Conservation (phyloP, 2,113 vertebrate genomes). For the Amblyornis subalaris region DNA sequence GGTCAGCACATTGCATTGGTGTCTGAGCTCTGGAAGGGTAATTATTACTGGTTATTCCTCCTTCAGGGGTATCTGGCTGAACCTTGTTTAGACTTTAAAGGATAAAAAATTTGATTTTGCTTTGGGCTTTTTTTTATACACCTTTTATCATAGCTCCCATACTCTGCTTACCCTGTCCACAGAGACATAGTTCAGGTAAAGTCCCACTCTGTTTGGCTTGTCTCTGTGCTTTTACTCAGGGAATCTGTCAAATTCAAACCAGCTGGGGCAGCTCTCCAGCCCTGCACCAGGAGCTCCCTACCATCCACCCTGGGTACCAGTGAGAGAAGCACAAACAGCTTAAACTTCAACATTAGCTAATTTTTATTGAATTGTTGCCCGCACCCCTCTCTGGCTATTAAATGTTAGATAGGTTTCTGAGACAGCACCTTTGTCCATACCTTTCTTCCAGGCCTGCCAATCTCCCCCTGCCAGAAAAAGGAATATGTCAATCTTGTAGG, state of each 20-base stretch:
- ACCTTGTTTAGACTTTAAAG: neutral
- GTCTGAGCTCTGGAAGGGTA: neutral
- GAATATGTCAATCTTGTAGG: constrained; percentile 24
- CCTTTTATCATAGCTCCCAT: neutral
- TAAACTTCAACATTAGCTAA: neutral
- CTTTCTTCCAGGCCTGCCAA: constrained; percentile 96
- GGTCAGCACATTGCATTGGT: neutral
- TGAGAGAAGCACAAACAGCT: neutral
- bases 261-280: neutral
- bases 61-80: neutral
- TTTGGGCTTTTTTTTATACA: neutral
- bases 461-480: constrained; percentile 86
- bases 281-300: neutral
- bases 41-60: neutral
- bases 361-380: neutral
- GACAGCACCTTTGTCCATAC: constrained; percentile 70
- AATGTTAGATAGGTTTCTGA: neutral
- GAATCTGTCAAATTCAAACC: neutral
- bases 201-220: neutral
- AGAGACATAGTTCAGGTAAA: neutral
- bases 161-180: neutral
- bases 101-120: neutral
- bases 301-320: neutral
- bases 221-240: neutral
- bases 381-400: neutral